These are phyloP conservation scores for Imbricaverruca yamaguchii DNA, from an alignment of 2,888 invertebrate species.

Conservation along the genomic window DNA sequence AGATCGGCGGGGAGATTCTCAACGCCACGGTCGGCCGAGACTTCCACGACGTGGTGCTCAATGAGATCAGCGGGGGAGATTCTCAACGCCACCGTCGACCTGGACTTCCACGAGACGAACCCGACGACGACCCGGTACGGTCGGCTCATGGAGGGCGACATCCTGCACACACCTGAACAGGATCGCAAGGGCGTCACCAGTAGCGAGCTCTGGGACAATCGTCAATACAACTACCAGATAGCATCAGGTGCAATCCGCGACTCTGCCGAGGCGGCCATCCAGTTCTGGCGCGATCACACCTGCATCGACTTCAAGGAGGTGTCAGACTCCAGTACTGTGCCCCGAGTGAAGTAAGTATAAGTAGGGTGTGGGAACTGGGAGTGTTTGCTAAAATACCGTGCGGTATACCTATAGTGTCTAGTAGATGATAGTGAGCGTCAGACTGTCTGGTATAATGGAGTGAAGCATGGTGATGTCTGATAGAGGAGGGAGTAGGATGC, in stretches of 20 bases:
- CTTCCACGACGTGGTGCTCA: too few relatives aligned
- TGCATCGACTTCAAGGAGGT: not conserved
- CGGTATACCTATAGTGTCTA: too few relatives aligned
- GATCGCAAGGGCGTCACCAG: not conserved
- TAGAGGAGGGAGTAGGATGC: too few relatives aligned
- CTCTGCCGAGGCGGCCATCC: not conserved
- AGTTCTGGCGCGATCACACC: not conserved
- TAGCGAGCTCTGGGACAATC: not conserved
- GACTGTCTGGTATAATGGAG: too few relatives aligned
- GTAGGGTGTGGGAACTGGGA: too few relatives aligned
- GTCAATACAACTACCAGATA: not conserved
- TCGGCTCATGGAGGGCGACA: constrained; percentile 10
- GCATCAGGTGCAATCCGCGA: not conserved
- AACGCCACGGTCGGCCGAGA: too few relatives aligned
- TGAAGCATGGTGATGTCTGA: too few relatives aligned
- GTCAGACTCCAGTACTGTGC: not conserved
- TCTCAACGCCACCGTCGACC: not conserved
- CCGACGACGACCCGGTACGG: not conserved
- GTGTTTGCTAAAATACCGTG: too few relatives aligned
- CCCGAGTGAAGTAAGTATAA: not conserved
- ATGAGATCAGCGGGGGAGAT: too few relatives aligned
- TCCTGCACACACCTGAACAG: not conserved
- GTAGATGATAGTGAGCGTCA: too few relatives aligned
- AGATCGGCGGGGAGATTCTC: too few relatives aligned
- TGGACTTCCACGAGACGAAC: constrained; percentile 16